Evolutionary conservation across 2,113 vertebrate genomes (phyloP).

Genomic region (Gila orcuttii): DNA sequence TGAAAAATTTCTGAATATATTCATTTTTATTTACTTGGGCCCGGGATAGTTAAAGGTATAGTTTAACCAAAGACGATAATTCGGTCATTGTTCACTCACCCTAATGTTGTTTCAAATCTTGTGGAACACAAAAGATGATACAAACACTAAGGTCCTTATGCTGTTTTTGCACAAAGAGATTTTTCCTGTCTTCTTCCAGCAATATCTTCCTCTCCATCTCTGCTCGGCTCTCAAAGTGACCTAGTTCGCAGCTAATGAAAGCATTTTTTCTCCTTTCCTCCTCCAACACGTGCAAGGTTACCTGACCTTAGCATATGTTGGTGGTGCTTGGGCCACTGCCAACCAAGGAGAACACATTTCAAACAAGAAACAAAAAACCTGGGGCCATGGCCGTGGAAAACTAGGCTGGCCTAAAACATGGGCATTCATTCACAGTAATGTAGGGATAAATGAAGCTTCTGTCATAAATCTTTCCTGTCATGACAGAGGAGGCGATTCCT

Average conservation of each 20-base stretch:
- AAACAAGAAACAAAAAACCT: conserved; percentile 29
- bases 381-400: not conserved
- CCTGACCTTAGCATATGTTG: conserved; percentile 48
- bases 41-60: not conserved
- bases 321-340: conserved; percentile 17
- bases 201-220: conserved; percentile 54
- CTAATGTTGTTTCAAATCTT: not conserved
- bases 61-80: not conserved
- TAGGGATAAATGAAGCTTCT: conserved; percentile 23
- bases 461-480: conserved; percentile 32
- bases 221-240: conserved; percentile 59
- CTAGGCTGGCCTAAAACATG: not conserved
- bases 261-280: conserved; percentile 30
- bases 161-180: conserved; percentile 14
- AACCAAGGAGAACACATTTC: conserved; percentile 30
- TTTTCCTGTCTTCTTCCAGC: conserved; percentile 35
- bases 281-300: conserved; percentile 58
- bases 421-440: not conserved
- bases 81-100: not conserved
- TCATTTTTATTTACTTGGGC: not conserved
- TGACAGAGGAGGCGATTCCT: conserved; percentile 26
- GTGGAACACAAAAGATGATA: not conserved
- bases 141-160: conserved; percentile 8
- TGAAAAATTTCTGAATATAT: not conserved
- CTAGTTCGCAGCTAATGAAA: conserved; percentile 66